These are phyloP conservation scores for Micromussa lordhowensis DNA, from an alignment of 92 coral and sea anemone species.

Conservation along the genomic window DNA sequence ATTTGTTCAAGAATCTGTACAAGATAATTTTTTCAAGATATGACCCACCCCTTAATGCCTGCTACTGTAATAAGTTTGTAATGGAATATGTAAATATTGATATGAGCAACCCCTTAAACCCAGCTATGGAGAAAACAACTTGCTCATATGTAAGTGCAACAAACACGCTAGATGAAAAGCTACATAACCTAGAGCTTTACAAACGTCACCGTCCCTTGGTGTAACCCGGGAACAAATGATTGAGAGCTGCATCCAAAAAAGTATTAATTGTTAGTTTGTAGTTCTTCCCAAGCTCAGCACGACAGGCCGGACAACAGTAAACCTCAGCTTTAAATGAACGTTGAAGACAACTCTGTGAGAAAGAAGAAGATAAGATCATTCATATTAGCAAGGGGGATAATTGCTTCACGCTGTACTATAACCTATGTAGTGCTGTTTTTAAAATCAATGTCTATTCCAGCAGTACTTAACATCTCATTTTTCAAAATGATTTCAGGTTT, in stretches of 20 bases:
- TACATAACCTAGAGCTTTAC: not conserved
- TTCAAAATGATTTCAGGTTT: too few species aligned
- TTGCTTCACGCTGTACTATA: too few species aligned
- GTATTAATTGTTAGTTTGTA: conserved; percentile 78
- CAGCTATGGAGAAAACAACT: not conserved
- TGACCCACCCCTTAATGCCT: not conserved
- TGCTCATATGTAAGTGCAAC: not conserved
- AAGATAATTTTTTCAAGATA: not conserved
- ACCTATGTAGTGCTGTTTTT: too few species aligned
- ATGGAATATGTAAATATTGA: not conserved
- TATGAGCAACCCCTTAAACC: not conserved
- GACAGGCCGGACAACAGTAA: conserved; percentile 88
- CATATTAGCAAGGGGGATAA: too few species aligned
- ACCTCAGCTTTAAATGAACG: conserved; percentile 98
- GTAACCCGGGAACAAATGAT: conserved; percentile 93
- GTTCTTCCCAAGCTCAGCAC: conserved; percentile 90
- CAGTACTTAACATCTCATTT: too few species aligned
- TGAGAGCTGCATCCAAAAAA: conserved; percentile 80
- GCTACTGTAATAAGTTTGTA: not conserved
- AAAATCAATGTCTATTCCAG: too few species aligned
- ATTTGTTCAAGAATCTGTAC: not conserved
- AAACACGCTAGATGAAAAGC: not conserved
- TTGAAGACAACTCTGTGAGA: conserved; percentile 78
- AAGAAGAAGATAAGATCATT: not conserved
- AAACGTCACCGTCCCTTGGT: conserved; percentile 87